Evolutionary conservation across 2,113 vertebrate species (phyloP).

Genomic region (Leptodactylus fuscus): DNA sequence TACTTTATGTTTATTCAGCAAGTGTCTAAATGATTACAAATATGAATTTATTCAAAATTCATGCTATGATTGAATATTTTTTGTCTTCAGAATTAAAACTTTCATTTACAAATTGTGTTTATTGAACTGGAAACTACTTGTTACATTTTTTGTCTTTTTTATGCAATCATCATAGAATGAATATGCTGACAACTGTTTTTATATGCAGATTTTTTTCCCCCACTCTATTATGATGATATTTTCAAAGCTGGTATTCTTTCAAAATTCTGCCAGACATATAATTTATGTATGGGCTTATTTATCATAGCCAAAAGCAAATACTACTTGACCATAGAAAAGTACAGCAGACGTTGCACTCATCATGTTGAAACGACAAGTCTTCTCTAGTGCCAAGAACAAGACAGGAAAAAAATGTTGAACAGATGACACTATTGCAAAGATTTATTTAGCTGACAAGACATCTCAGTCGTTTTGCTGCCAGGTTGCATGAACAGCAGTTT

Average conservation of each 20-base stretch:
- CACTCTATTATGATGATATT: slow-evolving; percentile 16
- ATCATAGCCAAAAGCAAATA: slow-evolving; percentile 55
- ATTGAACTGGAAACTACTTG: not conserved
- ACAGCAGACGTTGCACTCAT: slow-evolving; percentile 61
- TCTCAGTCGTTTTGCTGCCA: slow-evolving; percentile 70
- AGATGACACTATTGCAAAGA: slow-evolving; percentile 67
- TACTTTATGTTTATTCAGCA: not conserved
- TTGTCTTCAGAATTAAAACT: not conserved
- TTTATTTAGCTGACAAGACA: slow-evolving; percentile 65
- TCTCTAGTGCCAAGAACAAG: slow-evolving; percentile 67
- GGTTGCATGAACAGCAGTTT: slow-evolving; percentile 62
- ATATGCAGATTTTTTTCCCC: not conserved
- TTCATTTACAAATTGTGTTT: not conserved
- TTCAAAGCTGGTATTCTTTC: slow-evolving; percentile 32
- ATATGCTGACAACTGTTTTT: slow-evolving; percentile 22
- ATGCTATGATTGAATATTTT: not conserved
- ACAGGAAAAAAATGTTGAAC: slow-evolving; percentile 71
- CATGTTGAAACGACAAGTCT: slow-evolving; percentile 60
- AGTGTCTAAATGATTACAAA: not conserved
- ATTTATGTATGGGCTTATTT: slow-evolving; percentile 52
- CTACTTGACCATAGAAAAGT: slow-evolving; percentile 62
- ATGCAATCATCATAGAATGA: not conserved
- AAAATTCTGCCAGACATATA: slow-evolving; percentile 31
- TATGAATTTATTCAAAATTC: not conserved
- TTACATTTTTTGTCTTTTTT: slow-evolving; percentile 2